These are phyloP conservation scores for Folsomia manolachei DNA, from an alignment of 2,888 invertebrate genomes.

Conservation along the genomic window DNA sequence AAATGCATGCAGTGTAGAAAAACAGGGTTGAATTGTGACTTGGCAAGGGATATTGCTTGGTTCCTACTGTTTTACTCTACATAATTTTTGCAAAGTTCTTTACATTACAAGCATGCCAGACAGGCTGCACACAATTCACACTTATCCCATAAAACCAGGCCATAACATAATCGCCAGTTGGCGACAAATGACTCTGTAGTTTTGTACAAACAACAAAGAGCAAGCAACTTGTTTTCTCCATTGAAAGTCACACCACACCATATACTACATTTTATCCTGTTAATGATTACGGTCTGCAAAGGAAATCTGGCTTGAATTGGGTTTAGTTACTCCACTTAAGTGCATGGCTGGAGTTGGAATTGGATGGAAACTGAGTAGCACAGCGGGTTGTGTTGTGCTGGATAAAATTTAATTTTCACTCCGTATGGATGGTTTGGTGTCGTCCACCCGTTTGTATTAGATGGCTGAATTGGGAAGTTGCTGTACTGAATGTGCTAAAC, in stretches of 20 bases:
- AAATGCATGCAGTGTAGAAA: too few species aligned
- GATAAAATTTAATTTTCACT: neutral
- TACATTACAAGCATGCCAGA: too few species aligned
- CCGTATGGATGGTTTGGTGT: neutral
- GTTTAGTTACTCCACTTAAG: neutral
- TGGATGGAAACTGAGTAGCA: too few species aligned
- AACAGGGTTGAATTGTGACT: neutral
- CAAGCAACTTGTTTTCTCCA: neutral
- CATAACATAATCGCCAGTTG: neutral
- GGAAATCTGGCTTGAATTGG: neutral
- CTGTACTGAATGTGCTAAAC: too few species aligned
- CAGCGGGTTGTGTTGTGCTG: neutral
- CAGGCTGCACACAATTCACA: neutral
- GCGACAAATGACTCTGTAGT: neutral
- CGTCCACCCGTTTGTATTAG: neutral
- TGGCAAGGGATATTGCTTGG: neutral
- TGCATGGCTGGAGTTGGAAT: too few species aligned
- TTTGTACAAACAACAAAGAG: too few species aligned
- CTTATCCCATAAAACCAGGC: too few species aligned
- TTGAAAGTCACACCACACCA: too few species aligned
- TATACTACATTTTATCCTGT: too few species aligned
- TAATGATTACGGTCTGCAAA: neutral
- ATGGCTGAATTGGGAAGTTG: neutral
- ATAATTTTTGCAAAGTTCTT: neutral
- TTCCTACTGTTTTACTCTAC: neutral